A percentile compares a stretch with the other conserved stretches of the same genome.
These are phyloP conservation scores for Sclerurus mexicanus DNA, from an alignment of 2,113 vertebrate genomes.

Conservation along the genomic window DNA sequence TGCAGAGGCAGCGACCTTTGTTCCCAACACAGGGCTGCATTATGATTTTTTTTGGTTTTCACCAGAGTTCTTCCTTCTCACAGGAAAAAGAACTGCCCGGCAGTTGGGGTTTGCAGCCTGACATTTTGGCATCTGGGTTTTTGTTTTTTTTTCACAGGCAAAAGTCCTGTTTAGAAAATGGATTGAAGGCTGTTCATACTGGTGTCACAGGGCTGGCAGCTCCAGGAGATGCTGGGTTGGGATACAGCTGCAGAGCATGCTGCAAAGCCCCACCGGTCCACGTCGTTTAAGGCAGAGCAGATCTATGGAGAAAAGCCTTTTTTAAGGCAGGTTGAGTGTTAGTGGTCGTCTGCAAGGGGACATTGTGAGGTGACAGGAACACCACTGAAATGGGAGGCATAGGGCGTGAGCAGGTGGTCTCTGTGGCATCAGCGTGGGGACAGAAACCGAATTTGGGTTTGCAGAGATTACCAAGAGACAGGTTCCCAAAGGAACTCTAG, in stretches of 20 bases:
- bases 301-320: not conserved
- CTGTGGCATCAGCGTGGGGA: not conserved
- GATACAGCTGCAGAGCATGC: not conserved
- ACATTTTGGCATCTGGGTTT: not conserved
- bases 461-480: not conserved
- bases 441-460: not conserved
- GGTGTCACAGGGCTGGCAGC: not conserved
- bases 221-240: not conserved
- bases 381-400: fast-evolving
- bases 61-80: not conserved
- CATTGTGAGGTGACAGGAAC: not conserved
- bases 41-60: not conserved
- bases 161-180: not conserved
- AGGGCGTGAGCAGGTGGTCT: not conserved
- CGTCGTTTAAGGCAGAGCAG: not conserved
- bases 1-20: conserved; percentile 41
- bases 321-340: not conserved
- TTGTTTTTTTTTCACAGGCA: not conserved
- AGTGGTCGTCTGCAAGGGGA: not conserved
- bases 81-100: not conserved
- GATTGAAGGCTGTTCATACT: not conserved
- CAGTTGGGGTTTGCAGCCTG: not conserved
- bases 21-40: not conserved
- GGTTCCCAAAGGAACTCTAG: not conserved
- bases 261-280: not conserved